These are phyloP conservation scores for Plebejus anna DNA, from an alignment of 2,888 invertebrate species.

Conservation along the genomic window DNA sequence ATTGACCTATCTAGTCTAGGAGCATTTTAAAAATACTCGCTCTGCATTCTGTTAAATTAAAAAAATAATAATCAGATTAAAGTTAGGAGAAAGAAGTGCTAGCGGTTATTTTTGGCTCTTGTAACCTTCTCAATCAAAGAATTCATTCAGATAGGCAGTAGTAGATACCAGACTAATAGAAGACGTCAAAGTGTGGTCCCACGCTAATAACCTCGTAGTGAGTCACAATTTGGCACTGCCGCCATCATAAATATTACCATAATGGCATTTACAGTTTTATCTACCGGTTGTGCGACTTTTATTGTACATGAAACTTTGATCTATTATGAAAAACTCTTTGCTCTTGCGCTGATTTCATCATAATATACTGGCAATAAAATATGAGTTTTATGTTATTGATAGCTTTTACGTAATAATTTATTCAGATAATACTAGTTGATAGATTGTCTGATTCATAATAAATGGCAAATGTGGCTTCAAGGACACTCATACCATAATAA, in stretches of 20 bases:
- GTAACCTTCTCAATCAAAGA: not conserved
- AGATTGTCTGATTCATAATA: too few species aligned
- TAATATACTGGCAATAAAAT: not conserved
- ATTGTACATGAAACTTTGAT: conserved; percentile 23
- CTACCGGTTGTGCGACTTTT: not conserved
- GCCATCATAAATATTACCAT: conserved; percentile 1
- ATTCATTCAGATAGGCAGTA: not conserved
- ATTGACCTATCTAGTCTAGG: too few species aligned
- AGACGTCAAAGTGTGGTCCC: not conserved
- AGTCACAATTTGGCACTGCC: conserved; percentile 10
- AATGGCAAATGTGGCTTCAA: too few species aligned
- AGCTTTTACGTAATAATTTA: not conserved
- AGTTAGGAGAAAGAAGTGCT: too few species aligned
- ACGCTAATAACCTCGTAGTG: conserved; percentile 8
- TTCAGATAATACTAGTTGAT: too few species aligned
- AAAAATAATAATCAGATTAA: too few species aligned
- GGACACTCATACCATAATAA: too few species aligned
- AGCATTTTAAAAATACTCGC: too few species aligned
- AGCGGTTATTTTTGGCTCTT: not conserved
- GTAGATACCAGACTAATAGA: not conserved
- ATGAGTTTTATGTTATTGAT: not conserved
- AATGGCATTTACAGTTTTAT: conserved; percentile 21
- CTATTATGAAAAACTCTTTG: not conserved
- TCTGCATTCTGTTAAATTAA: too few species aligned
- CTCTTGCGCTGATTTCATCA: not conserved